Conservation (phyloP, 2,797 vertebrate species). For the Phoxinus dragarum region DNA sequence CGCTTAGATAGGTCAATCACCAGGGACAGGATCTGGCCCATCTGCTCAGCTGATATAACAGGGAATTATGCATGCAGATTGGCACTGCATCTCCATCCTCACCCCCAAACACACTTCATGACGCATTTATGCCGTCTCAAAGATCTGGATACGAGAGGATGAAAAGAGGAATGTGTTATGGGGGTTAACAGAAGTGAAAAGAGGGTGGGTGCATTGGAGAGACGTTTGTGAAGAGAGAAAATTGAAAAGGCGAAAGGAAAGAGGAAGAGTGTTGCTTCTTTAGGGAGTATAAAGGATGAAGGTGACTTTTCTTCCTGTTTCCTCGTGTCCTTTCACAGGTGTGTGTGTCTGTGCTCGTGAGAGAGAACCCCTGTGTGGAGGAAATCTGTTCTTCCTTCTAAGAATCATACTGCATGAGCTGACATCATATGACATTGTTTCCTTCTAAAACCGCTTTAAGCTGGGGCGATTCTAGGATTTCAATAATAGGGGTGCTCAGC, state of each 20-base stretch:
- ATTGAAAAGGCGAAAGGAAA: neutral
- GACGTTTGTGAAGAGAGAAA: neutral
- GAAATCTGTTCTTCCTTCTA: slow-evolving; percentile 55
- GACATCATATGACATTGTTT: slow-evolving; percentile 11
- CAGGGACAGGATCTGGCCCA: slow-evolving; percentile 44
- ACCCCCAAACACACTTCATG: slow-evolving; percentile 31
- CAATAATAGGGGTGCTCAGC: neutral
- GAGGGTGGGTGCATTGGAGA: slow-evolving; percentile 13
- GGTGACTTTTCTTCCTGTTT: slow-evolving; percentile 54
- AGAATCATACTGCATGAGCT: slow-evolving; percentile 5
- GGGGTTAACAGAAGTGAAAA: slow-evolving; percentile 12
- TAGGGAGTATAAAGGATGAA: slow-evolving; percentile 53
- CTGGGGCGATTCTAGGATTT: neutral
- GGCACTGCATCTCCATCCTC: slow-evolving; percentile 24
- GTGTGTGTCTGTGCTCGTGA: slow-evolving; percentile 3
- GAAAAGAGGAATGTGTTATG: slow-evolving; percentile 35
- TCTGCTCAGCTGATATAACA: slow-evolving; percentile 52
- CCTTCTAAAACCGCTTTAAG: neutral
- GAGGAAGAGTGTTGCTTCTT: slow-evolving; percentile 23
- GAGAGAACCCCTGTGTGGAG: slow-evolving; percentile 39
- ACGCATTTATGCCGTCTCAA: slow-evolving; percentile 23
- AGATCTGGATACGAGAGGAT: slow-evolving; percentile 33
- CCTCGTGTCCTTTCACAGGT: slow-evolving; percentile 44
- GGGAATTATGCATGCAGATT: slow-evolving; percentile 56
- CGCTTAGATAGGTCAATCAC: slow-evolving; percentile 43